Evolutionary conservation across 2,797 vertebrate genomes (phyloP).

Genomic region (Corythornis leucogaster): DNA sequence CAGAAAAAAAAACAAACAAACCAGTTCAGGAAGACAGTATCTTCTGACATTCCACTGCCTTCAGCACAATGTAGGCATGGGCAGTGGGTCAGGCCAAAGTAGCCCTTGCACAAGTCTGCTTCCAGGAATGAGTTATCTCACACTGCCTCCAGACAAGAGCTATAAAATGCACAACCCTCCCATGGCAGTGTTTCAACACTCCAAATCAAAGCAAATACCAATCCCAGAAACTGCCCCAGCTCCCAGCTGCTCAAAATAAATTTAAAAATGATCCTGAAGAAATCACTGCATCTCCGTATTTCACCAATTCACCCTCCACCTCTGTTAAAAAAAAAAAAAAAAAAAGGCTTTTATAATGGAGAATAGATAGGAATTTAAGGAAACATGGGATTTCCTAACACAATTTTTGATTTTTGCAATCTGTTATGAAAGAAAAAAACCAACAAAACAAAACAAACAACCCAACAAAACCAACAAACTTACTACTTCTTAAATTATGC

Average conservation of each 20-base stretch:
- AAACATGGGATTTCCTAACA: background rate
- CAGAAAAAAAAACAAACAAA: background rate
- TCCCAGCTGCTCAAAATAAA: background rate
- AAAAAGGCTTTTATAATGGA: background rate
- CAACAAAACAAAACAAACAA: background rate
- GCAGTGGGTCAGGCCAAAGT: background rate
- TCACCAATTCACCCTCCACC: background rate
- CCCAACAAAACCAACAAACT: background rate
- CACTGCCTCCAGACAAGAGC: background rate
- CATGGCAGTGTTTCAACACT: background rate
- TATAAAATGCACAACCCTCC: background rate
- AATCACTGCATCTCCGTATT: background rate
- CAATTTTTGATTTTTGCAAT: background rate
- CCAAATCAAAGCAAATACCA: background rate
- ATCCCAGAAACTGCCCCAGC: background rate
- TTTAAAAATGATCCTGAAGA: background rate
- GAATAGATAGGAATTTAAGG: background rate
- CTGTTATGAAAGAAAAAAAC: background rate
- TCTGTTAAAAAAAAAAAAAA: background rate
- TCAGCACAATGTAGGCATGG: background rate
- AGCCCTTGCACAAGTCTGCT: constrained; percentile 19
- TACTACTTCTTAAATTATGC: background rate
- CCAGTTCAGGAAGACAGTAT: background rate
- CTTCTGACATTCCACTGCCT: background rate
- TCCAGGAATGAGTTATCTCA: background rate